Evolutionary conservation across 2,888 invertebrate species (phyloP).

Genomic region (Euplagia quadripunctaria): DNA sequence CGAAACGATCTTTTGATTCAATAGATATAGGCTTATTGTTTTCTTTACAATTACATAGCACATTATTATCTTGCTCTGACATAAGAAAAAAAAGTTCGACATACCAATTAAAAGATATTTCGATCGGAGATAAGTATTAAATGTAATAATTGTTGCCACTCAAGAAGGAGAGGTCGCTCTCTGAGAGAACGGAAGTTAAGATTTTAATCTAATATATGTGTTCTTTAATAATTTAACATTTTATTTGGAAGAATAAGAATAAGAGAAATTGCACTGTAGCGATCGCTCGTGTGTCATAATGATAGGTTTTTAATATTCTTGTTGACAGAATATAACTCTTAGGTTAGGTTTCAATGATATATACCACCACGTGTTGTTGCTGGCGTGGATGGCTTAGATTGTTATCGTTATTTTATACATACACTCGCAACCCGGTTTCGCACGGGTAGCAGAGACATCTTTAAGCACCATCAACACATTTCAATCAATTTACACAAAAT

Average conservation of each 20-base stretch:
- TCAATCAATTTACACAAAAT: too few species aligned
- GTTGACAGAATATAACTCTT: not conserved
- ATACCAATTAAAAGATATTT: constrained; percentile 28
- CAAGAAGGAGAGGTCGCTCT: not conserved
- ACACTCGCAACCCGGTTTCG: too few species aligned
- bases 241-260: not conserved
- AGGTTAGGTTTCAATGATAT: too few species aligned
- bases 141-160: constrained; percentile 22
- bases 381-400: too few species aligned
- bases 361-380: too few species aligned
- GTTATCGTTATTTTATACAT: too few species aligned
- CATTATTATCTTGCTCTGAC: not conserved
- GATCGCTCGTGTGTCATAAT: not conserved
- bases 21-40: constrained; percentile 2
- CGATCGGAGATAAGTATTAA: constrained; percentile 26
- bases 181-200: constrained; percentile 16
- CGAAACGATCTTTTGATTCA: not conserved
- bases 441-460: too few species aligned
- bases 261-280: not conserved
- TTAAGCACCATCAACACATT: too few species aligned
- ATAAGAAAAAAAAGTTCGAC: constrained; percentile 15
- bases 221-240: not conserved
- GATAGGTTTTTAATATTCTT: not conserved
- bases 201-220: constrained; percentile 3
- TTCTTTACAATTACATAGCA: constrained; percentile 5